Evolutionary conservation across 1,140 invertebrate species (phyloP).

Genomic region (Maniola jurtina): DNA sequence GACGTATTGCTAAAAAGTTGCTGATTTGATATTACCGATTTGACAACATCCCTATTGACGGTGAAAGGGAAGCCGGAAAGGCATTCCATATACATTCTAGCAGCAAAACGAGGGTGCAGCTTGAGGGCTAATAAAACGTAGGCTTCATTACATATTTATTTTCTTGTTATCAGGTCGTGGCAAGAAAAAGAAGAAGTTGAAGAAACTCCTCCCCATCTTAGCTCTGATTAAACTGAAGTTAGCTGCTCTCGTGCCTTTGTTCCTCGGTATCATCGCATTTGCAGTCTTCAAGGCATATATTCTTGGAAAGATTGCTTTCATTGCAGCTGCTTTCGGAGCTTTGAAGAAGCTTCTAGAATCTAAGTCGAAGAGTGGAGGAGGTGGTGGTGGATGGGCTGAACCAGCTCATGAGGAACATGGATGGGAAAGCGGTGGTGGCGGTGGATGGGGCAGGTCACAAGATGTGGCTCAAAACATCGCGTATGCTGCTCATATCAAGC

Average conservation of each 20-base stretch:
- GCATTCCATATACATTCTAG: background rate
- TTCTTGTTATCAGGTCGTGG: conserved; percentile 80
- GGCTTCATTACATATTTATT: background rate
- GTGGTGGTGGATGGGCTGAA: conserved; percentile 79
- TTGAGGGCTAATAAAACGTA: background rate
- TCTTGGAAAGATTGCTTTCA: conserved; percentile 89
- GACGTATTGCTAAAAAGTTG: too few species aligned
- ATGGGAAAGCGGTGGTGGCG: conserved; percentile 73
- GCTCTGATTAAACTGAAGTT: conserved; percentile 89
- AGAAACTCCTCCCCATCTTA: conserved; percentile 86
- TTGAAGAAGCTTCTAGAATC: conserved; percentile 88
- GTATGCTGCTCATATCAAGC: conserved; percentile 80
- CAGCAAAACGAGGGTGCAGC: too few species aligned
- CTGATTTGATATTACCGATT: too few species aligned
- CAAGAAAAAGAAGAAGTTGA: conserved; percentile 85
- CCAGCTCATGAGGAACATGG: conserved; percentile 81
- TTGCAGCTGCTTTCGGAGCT: conserved; percentile 86
- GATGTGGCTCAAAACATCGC: conserved; percentile 80
- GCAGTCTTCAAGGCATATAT: conserved; percentile 91
- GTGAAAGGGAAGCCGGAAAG: too few species aligned
- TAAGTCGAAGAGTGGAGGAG: conserved; percentile 83
- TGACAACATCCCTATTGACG: too few species aligned
- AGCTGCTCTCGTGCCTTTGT: conserved; percentile 85
- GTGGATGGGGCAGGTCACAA: conserved; percentile 79
- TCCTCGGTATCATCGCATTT: conserved; percentile 87